Base-by-base conservation (phyloP, 2,113 vertebrate genomes). In the Piaya cayana region DNA sequence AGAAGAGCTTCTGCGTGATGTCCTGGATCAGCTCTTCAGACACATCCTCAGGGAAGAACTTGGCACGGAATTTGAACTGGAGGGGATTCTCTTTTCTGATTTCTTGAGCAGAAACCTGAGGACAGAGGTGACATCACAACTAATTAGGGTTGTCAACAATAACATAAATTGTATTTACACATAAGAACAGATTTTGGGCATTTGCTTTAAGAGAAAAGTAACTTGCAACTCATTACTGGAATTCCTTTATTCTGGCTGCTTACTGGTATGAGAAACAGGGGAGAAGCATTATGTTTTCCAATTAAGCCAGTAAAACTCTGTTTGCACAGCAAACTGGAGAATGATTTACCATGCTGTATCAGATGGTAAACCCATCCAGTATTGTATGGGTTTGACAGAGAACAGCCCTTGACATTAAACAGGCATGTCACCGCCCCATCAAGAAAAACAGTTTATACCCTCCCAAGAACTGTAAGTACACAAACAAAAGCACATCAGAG, bases 1-100 rank as follows among this genome's bases (percentile, higher is more conserved):
- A 99, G 97, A 99, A 99, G 7, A 99, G 98, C 98, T 99, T 99
- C 98, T 99, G 99, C 0, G 99, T 99, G 97, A 99, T 98, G 72
- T 99, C 99, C 97, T 99, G 99, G 97, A 99, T 99, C 92, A 99
- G 98, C 96, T 99, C 99, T 91, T 99, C 99, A 0, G 98, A 64
- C 89, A 99, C 99, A 5, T 99, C 99, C 86, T 99, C 99, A 0
- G 99, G 99, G 95, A 98, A 99, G 98, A 99, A 99, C 94, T 99
- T 99, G 96, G 98, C 98, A 65, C 99, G 98, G 91, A 99, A 99
- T 97, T 98, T 99, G 96, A 99, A 99, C 93, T 99, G 99, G 25
- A 99, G 98, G 0, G 99, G 99, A 93, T 98, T 99, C 85, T 99
- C 99, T 96, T 99, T 99, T 96, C 98, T 99, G 64, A 99, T 96